These are phyloP conservation scores for Sebastes paucispinis DNA, from an alignment of 2,797 vertebrate genomes.

Conservation along the genomic window DNA sequence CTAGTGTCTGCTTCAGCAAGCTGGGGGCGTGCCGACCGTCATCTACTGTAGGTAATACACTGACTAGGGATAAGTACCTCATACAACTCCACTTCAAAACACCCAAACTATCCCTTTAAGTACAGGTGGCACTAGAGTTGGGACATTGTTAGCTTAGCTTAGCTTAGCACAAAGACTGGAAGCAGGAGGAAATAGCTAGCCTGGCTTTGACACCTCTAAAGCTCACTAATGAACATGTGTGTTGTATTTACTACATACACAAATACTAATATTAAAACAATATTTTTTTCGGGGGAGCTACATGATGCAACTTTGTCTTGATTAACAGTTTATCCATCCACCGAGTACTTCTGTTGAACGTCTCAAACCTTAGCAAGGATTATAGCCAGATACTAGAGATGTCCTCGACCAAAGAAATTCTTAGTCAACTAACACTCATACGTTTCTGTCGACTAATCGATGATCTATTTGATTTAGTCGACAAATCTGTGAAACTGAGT, in stretches of 20 bases:
- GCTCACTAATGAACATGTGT: background rate
- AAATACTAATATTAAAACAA: fast-evolving
- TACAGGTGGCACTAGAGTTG: background rate
- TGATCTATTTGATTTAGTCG: too few species aligned
- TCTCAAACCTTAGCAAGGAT: background rate
- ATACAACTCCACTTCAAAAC: too few species aligned
- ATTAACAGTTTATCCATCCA: background rate
- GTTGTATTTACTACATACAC: background rate
- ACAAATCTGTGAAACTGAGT: too few species aligned
- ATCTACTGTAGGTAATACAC: too few species aligned
- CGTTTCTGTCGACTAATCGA: too few species aligned
- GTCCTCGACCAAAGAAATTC: too few species aligned
- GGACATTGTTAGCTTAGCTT: background rate
- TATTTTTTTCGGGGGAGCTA: background rate
- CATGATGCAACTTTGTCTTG: background rate
- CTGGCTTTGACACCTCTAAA: background rate
- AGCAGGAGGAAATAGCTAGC: fast-evolving
- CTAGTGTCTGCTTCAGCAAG: too few species aligned
- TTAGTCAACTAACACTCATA: too few species aligned
- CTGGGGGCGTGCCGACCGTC: fast-evolving
- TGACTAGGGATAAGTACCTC: too few species aligned
- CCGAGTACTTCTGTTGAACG: fast-evolving
- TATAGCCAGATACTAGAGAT: background rate
- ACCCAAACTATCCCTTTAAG: background rate
- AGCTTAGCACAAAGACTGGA: background rate